These are phyloP conservation scores for Varecia variegata DNA, from an alignment of 2,797 vertebrate genomes.

Conservation along the genomic window DNA sequence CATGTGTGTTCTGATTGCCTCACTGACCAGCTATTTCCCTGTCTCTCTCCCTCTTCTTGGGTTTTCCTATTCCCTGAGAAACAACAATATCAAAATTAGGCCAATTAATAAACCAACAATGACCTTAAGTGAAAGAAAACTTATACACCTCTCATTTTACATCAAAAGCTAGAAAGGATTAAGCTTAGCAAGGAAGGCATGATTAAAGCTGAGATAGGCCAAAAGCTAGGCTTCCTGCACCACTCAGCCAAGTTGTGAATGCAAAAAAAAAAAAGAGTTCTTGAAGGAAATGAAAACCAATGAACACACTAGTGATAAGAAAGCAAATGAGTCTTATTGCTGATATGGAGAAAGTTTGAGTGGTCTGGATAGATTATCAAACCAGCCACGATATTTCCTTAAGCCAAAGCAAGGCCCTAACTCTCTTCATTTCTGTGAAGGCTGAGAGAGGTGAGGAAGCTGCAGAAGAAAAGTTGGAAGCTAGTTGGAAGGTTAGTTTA, in stretches of 20 bases:
- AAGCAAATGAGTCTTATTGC: neutral
- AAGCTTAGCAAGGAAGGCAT: neutral
- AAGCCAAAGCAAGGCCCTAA: neutral
- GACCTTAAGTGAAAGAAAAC: neutral
- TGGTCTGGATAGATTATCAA: neutral
- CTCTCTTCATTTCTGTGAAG: neutral
- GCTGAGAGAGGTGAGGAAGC: neutral
- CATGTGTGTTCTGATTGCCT: neutral
- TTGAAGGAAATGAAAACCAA: neutral
- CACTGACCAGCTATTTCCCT: neutral
- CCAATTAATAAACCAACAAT: neutral
- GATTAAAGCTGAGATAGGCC: neutral
- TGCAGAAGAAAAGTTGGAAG: neutral
- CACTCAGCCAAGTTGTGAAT: neutral
- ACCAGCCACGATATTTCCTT: neutral
- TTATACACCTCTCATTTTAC: neutral
- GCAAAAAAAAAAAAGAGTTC: neutral
- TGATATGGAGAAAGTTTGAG: neutral
- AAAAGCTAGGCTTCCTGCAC: neutral
- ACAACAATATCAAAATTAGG: neutral
- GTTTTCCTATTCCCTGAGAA: neutral
- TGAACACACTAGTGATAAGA: neutral
- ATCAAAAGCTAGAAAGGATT: neutral
- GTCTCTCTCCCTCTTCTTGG: neutral
- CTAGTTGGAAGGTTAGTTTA: neutral